phyloP scores from a whole-genome alignment of 2,797 vertebrate species.

The Bovichtus variegatus region DNA sequence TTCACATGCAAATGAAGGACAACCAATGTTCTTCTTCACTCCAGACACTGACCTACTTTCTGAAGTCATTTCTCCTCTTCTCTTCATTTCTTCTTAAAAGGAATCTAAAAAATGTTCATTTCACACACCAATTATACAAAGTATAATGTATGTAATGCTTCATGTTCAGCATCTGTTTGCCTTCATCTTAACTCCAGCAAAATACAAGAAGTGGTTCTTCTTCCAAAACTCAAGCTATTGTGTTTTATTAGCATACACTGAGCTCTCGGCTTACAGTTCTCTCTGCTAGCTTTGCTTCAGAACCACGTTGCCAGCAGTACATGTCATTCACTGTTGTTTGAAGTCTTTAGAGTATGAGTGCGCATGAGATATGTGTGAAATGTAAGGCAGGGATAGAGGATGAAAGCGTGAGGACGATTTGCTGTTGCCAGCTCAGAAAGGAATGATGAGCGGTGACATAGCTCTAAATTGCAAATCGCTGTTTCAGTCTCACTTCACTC shows the following conservation, averaged over 20 bases:
- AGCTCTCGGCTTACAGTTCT: slow-evolving; percentile 60
- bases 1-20: slow-evolving; percentile 50
- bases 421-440: slow-evolving; percentile 72
- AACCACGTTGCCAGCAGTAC: slow-evolving; percentile 66
- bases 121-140: too few relatives aligned
- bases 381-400: slow-evolving; percentile 68
- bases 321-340: slow-evolving; percentile 76
- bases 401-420: slow-evolving; percentile 74
- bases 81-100: slow-evolving; percentile 28
- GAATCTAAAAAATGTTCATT: too few relatives aligned
- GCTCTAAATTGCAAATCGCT: slow-evolving; percentile 86
- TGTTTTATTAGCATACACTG: slow-evolving; percentile 63
- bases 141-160: slow-evolving; percentile 58
- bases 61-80: slow-evolving; percentile 45
- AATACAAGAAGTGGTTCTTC: slow-evolving; percentile 52
- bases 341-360: slow-evolving; percentile 68
- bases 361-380: slow-evolving; percentile 59
- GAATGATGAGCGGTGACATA: slow-evolving; percentile 82
- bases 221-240: slow-evolving; percentile 58
- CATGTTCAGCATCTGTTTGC: slow-evolving; percentile 65
- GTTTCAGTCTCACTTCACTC: slow-evolving; percentile 82
- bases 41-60: slow-evolving; percentile 69
- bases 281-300: slow-evolving; percentile 63
- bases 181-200: slow-evolving; percentile 57
- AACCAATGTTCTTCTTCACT: slow-evolving; percentile 60